A percentile compares a stretch with the other conserved stretches of the same genome.
These are phyloP conservation scores for Cyanoderma ruficeps DNA, from an alignment of 2,113 vertebrate species.

Conservation along the genomic window DNA sequence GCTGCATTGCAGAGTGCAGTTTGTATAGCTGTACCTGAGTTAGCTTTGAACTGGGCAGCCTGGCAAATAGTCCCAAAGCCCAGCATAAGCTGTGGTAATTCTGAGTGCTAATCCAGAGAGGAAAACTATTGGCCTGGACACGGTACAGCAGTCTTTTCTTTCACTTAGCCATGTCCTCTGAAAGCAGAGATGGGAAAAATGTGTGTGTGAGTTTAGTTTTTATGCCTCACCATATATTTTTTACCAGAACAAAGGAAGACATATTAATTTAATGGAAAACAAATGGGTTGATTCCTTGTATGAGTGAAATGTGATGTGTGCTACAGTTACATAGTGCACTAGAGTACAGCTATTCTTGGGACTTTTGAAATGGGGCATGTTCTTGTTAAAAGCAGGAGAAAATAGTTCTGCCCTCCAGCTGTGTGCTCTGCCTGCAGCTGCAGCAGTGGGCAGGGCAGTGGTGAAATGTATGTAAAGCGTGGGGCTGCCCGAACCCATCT, in stretches of 20 bases:
- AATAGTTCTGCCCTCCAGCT: neutral
- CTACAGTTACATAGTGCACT: accelerated
- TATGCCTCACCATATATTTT: neutral
- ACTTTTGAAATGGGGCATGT: neutral
- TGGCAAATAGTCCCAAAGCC: neutral
- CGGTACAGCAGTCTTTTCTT: neutral
- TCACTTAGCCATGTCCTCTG: neutral
- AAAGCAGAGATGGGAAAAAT: neutral
- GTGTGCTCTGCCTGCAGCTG: neutral
- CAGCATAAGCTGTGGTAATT: neutral
- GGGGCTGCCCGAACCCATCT: neutral
- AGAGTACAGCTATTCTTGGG: neutral
- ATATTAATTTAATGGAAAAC: neutral
- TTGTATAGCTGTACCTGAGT: neutral
- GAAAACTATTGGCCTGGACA: neutral
- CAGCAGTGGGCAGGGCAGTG: neutral
- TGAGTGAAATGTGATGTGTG: neutral
- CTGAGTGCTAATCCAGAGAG: neutral
- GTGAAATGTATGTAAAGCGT: neutral
- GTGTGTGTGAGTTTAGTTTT: neutral
- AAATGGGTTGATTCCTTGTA: neutral
- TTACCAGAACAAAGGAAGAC: neutral
- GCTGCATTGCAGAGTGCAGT: conserved; percentile 21
- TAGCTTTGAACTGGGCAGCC: neutral
- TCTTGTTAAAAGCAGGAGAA: neutral